Percentiles rank a stretch among this genome's conserved stretches.
These are phyloP conservation scores for Passer domesticus DNA, from an alignment of 2,113 vertebrate species.

Conservation along the genomic window DNA sequence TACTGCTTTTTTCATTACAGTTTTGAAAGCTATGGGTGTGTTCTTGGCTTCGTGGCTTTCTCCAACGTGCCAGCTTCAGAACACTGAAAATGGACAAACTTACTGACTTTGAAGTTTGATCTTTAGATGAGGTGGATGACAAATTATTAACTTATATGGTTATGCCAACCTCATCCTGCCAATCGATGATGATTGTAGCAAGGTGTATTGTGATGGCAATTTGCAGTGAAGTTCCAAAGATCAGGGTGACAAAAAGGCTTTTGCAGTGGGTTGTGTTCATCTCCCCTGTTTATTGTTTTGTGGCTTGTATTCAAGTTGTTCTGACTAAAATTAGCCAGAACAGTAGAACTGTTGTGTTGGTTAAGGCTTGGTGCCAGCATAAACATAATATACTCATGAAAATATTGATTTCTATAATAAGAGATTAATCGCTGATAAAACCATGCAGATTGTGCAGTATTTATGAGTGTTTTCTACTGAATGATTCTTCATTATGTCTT, in stretches of 20 bases:
- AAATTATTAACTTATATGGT: conserved; percentile 64
- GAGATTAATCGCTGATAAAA: background rate
- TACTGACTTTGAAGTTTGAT: conserved; percentile 41
- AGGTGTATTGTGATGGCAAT: background rate
- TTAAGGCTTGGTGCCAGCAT: background rate
- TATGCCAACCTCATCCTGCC: background rate
- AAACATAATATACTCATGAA: background rate
- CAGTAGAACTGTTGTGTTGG: background rate
- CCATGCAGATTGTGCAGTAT: background rate
- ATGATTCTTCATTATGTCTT: background rate
- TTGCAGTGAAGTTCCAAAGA: background rate
- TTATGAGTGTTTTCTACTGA: background rate
- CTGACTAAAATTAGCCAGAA: background rate
- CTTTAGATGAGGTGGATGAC: background rate
- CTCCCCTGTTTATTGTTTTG: background rate
- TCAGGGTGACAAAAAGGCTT: background rate
- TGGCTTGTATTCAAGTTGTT: background rate
- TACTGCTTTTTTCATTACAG: background rate
- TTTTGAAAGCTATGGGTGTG: background rate
- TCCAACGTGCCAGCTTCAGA: background rate
- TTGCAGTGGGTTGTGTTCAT: background rate
- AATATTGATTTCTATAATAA: background rate
- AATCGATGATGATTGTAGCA: background rate
- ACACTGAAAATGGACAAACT: background rate
- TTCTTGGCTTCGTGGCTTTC: background rate